These are phyloP conservation scores for Ormyrus nitidulus DNA, from an alignment of 2,888 invertebrate species.

Conservation along the genomic window DNA sequence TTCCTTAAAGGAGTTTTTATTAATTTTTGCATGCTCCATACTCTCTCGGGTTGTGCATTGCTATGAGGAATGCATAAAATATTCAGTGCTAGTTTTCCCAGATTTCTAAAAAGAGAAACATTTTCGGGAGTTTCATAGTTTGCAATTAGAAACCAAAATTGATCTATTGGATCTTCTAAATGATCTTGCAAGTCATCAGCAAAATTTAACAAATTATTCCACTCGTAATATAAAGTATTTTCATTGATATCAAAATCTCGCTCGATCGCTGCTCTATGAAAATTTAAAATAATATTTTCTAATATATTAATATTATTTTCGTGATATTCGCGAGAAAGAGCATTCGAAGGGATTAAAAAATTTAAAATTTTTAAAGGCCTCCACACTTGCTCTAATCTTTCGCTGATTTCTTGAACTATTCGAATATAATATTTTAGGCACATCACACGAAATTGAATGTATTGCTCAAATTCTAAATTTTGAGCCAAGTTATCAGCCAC, in stretches of 20 bases:
- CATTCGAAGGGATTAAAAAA: neutral
- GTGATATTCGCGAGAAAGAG: neutral
- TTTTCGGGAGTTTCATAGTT: neutral
- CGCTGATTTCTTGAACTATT: neutral
- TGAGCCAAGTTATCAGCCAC: neutral
- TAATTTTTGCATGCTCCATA: neutral
- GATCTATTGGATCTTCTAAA: neutral
- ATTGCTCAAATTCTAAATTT: neutral
- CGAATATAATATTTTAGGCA: neutral
- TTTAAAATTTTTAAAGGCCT: neutral
- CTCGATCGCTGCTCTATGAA: neutral
- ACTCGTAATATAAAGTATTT: neutral
- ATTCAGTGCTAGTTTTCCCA: neutral
- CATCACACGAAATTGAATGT: neutral
- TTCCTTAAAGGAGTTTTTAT: too few relatives aligned
- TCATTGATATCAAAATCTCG: neutral
- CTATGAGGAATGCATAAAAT: constrained; percentile 3
- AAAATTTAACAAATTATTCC: neutral
- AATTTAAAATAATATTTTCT: neutral
- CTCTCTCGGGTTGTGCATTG: constrained; percentile 3
- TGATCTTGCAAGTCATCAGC: too few relatives aligned
- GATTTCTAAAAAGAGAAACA: neutral
- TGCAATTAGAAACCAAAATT: neutral
- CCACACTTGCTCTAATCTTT: neutral
- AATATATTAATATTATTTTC: neutral